A percentile compares a stretch with the other conserved stretches of the same genome.
Evolutionary conservation across 2,888 invertebrate genomes (phyloP).

Genomic region (Acanthosepion lycidas): DNA sequence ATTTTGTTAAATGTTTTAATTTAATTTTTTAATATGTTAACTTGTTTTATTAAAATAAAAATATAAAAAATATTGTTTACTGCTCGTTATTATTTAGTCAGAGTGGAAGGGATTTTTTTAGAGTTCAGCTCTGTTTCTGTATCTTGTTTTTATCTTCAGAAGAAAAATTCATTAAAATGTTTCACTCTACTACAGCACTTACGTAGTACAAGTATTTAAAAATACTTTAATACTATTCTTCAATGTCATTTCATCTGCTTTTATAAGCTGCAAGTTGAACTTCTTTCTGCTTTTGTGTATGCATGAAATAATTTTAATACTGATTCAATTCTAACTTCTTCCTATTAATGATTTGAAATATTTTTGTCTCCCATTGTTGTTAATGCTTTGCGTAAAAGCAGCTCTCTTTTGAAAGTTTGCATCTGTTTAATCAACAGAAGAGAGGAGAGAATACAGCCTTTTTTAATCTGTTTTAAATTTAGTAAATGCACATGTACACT

Average conservation of each 20-base stretch:
- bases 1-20: no score
- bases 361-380: not conserved
- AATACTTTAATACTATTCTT: no score
- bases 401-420: not conserved
- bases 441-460: not conserved
- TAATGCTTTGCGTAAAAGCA: not conserved
- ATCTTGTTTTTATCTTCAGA: no score
- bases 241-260: not conserved
- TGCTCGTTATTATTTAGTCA: no score
- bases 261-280: not conserved
- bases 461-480: not conserved
- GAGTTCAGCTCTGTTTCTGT: no score
- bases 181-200: no score
- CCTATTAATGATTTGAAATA: not conserved
- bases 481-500: not conserved
- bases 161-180: no score
- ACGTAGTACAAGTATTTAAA: no score
- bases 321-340: not conserved
- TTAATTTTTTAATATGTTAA: no score
- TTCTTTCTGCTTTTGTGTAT: not conserved
- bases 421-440: not conserved
- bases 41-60: no score
- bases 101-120: no score
- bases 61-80: no score
- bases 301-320: not conserved